Evolutionary conservation across 2,797 vertebrate species (phyloP).

Genomic region (Petrocephalus schoutedeni): DNA sequence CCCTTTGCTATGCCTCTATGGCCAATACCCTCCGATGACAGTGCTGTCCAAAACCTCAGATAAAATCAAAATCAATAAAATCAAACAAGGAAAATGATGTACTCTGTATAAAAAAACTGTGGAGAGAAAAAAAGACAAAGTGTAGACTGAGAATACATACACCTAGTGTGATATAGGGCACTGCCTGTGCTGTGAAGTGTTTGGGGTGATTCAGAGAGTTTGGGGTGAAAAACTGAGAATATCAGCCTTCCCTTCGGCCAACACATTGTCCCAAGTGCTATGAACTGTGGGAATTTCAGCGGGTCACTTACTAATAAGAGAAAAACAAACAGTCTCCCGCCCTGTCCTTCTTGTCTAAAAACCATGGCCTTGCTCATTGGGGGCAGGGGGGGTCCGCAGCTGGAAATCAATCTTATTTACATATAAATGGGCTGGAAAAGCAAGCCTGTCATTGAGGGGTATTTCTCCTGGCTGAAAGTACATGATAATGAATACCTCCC

Average conservation of each 20-base stretch:
- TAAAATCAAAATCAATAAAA: not conserved
- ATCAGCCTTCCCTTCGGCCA: not conserved
- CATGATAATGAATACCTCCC: constrained; percentile 15
- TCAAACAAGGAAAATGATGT: not conserved
- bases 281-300: not conserved
- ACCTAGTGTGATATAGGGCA: not conserved
- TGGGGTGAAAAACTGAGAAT: not conserved
- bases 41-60: not conserved
- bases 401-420: constrained; percentile 16
- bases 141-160: not conserved
- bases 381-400: not conserved
- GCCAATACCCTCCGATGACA: not conserved
- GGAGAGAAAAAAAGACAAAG: not conserved
- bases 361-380: not conserved
- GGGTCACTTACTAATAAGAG: not conserved
- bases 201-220: not conserved
- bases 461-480: not conserved
- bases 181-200: not conserved
- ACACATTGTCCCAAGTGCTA: not conserved
- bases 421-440: constrained; percentile 20
- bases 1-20: not conserved
- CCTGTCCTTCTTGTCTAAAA: not conserved
- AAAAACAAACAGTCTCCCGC: not conserved
- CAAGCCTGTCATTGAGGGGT: not conserved
- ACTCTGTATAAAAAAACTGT: not conserved